A percentile compares a stretch with the other conserved stretches of the same genome.
phyloP scores from a whole-genome alignment of 2,888 invertebrate genomes.

The Nomada lathburiana region DNA sequence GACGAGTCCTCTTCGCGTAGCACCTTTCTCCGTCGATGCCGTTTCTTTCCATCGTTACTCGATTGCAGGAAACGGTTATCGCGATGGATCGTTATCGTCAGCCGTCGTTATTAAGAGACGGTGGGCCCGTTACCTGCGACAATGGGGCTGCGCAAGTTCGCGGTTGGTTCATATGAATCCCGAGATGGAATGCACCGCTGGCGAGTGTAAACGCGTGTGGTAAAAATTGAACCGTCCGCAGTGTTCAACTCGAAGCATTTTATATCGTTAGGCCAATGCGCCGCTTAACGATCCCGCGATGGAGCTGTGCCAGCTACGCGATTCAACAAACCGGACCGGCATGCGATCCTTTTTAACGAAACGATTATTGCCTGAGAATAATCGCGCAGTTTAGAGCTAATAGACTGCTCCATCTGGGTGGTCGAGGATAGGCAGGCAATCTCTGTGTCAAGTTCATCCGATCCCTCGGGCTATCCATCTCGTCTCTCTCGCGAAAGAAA shows the following conservation, averaged over 20 bases:
- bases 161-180: background rate
- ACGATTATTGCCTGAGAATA: slow-evolving; percentile 6
- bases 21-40: slow-evolving; percentile 6
- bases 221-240: background rate
- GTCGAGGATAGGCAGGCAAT: slow-evolving; percentile 45
- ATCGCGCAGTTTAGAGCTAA: slow-evolving; percentile 18
- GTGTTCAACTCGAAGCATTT: background rate
- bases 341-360: slow-evolving; percentile 26
- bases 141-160: too few species aligned
- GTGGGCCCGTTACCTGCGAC: background rate
- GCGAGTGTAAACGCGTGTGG: background rate
- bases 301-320: background rate
- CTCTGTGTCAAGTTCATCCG: slow-evolving; percentile 30
- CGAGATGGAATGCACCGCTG: background rate
- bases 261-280: background rate
- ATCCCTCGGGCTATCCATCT: background rate
- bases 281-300: background rate
- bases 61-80: slow-evolving; percentile 39
- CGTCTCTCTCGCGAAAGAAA: background rate
- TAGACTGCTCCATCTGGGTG: slow-evolving; percentile 44
- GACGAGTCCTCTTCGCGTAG: background rate
- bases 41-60: slow-evolving; percentile 20
- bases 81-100: slow-evolving; percentile 16
- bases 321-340: background rate
- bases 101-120: background rate